A percentile compares a stretch with the other conserved stretches of the same genome.
Conservation (phyloP, 2,113 vertebrate genomes). For the Nasalis larvatus region DNA sequence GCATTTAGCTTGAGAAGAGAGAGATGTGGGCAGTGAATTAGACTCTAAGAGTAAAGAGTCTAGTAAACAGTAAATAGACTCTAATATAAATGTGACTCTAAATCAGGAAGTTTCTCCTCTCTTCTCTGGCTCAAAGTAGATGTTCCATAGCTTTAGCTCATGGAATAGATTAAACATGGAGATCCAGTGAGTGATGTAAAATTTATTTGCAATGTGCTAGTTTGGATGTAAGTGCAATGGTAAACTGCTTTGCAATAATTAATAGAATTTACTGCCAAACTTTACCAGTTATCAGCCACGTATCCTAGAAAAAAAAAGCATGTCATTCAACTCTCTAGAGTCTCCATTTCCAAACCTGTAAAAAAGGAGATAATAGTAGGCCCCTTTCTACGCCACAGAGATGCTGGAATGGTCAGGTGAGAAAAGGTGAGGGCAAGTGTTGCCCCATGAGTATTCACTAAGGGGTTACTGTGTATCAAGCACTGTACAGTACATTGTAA, state of each 20-base stretch:
- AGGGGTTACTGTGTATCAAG: not conserved
- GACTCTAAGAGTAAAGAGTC: too few species aligned
- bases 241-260: not conserved
- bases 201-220: not conserved
- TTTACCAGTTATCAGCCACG: not conserved
- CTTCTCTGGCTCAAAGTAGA: not conserved
- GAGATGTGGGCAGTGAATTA: too few species aligned
- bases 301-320: not conserved
- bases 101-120: not conserved
- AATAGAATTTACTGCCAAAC: not conserved
- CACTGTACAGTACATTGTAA: not conserved
- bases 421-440: not conserved
- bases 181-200: not conserved
- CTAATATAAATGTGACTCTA: not conserved
- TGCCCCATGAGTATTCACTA: not conserved
- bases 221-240: not conserved
- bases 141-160: not conserved
- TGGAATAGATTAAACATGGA: not conserved
- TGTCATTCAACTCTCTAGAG: not conserved
- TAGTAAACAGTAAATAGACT: too few species aligned
- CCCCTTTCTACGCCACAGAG: not conserved
- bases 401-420: not conserved
- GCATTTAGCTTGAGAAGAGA: conserved; percentile 19
- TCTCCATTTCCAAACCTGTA: not conserved
- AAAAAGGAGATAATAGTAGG: not conserved